These are phyloP conservation scores for Mantis religiosa DNA, from an alignment of 2,888 invertebrate species.

Conservation along the genomic window DNA sequence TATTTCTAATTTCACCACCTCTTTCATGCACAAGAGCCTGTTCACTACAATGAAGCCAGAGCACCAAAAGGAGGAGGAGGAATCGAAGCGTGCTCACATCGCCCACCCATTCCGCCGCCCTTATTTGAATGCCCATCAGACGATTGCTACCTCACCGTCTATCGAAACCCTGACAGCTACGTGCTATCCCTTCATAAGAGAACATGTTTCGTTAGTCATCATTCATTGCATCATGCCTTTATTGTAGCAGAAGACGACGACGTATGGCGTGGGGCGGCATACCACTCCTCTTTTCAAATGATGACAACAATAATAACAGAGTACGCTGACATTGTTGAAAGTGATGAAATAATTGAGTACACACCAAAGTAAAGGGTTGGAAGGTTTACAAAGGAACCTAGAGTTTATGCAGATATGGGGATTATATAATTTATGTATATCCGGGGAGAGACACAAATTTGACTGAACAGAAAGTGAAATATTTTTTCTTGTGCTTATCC, in stretches of 20 bases:
- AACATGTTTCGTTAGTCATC: not conserved
- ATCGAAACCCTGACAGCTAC: not conserved
- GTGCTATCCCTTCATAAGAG: not conserved
- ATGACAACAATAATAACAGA: no score
- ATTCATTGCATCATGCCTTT: not conserved
- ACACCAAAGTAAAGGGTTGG: no score
- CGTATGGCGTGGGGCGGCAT: not conserved
- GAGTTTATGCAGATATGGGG: no score
- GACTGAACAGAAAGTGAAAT: no score
- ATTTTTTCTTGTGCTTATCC: no score
- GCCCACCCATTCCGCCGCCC: no score
- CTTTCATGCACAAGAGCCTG: no score
- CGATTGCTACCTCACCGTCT: not conserved
- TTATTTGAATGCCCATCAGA: not conserved
- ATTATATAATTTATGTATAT: no score
- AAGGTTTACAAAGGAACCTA: no score
- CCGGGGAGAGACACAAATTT: no score
- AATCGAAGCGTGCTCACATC: not conserved
- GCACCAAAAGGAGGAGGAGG: not conserved
- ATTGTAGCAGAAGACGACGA: not conserved
- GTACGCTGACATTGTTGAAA: not conserved
- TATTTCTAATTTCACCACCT: no score
- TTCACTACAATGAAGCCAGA: no score
- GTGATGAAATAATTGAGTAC: not conserved
- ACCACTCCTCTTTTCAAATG: not conserved